Percentiles rank a stretch among this genome's conserved stretches.
Conservation (phyloP, 2,888 invertebrate genomes). For the Lymantria dispar region DNA sequence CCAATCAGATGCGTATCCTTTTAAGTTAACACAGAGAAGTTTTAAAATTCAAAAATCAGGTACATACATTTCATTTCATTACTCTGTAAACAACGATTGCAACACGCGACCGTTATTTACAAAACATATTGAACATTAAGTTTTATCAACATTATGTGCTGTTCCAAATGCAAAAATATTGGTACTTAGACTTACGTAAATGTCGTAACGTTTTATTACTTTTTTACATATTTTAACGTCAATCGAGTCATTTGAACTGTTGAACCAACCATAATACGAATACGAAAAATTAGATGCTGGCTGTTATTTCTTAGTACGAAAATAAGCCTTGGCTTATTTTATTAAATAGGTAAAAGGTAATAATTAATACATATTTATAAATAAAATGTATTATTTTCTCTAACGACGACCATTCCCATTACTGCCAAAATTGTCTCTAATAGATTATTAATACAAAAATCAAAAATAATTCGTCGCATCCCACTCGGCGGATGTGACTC, state of each 20-base stretch:
- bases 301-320: no score
- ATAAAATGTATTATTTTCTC: no score
- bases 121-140: constrained; percentile 31
- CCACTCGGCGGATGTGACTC: constrained; percentile 50
- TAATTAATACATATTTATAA: no score
- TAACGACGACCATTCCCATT: not conserved
- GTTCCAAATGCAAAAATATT: constrained; percentile 6
- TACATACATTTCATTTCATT: not conserved
- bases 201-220: constrained; percentile 4
- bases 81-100: not conserved
- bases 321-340: no score
- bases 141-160: constrained; percentile 28
- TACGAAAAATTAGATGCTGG: no score
- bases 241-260: no score
- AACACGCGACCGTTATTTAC: constrained; percentile 29
- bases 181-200: not conserved
- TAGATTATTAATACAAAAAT: constrained; percentile 45
- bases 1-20: no score
- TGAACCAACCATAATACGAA: no score
- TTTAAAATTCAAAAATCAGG: not conserved
- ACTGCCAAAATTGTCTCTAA: not conserved
- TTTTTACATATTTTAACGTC: no score
- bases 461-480: constrained; percentile 58
- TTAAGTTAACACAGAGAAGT: not conserved
- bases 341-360: no score